Conservation (phyloP, 2,888 invertebrate species). For the Notodonta dromedarius region DNA sequence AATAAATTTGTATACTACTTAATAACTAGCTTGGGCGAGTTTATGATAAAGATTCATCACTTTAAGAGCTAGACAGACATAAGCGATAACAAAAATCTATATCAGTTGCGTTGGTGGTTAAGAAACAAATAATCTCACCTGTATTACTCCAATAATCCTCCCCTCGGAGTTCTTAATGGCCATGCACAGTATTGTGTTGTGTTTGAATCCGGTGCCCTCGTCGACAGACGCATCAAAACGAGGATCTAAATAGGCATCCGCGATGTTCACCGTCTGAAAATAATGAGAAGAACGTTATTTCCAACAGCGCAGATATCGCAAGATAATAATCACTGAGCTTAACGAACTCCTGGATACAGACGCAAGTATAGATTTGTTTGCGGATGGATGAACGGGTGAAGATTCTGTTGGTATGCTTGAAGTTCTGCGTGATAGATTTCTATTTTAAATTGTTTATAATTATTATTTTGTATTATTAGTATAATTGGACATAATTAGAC, state of each 20-base stretch:
- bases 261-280: constrained; percentile 93
- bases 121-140: constrained; percentile 66
- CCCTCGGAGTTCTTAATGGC: constrained; percentile 97
- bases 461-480: no score
- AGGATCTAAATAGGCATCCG: constrained; percentile 94
- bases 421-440: no score
- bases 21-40: no score
- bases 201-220: constrained; percentile 91
- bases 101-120: constrained; percentile 12
- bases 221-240: constrained; percentile 95
- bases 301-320: constrained; percentile 9
- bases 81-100: constrained; percentile 11
- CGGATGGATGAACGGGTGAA: no score
- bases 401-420: no score
- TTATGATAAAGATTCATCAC: no score
- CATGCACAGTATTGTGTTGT: constrained; percentile 97
- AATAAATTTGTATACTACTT: no score
- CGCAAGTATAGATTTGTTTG: no score
- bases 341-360: no score
- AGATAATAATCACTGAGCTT: constrained; percentile 6
- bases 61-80: no score
- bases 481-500: no score
- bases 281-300: constrained; percentile 43
- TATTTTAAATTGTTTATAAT: no score
- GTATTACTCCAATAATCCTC: constrained; percentile 96